Base-by-base conservation (phyloP, 2,888 invertebrate genomes). In the Agrilus biguttatus region DNA sequence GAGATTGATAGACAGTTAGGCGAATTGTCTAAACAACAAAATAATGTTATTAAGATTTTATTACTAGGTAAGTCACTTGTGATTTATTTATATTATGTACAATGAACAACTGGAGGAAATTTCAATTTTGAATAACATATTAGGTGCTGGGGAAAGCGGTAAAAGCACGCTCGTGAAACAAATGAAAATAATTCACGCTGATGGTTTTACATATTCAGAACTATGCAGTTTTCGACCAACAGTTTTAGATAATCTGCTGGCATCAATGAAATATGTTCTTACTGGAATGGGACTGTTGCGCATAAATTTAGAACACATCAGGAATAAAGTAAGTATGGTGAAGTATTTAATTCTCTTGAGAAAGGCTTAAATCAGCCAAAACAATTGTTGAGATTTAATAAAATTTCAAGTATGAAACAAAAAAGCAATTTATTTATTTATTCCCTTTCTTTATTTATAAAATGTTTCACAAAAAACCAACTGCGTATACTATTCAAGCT, bases 121-220 rank as follows among this genome's bases (percentile, higher is more conserved):
- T 37, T 42, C 36, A 39, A 40, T 47, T 46, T 37, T 39, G 12
- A 33, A 36, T 41, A 17, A 36, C 40, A 49, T 55, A n/a, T 37
- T 48, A 74, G 78, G 78, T 43, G 77, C 78, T 46, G 78, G 77
- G 8, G 78, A 79, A 58, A 77, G 77, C 63, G 78, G 78, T 5
- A 79, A 79, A 63, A 77, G 77, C 56, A 79, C 78, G 14, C 58
- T 78, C 47, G 78, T 79, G 5, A 78, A 78, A 56, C 78, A 79
- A 64, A 78, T 79, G 77, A 78, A 78, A 60, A 78, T 79, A 42
- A 78, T 79, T 44, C 78, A 79, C 56, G 75, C 75, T 43, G 75
- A 77, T 61, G 78, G 78, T 12, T 79, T 78, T 56, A 74, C 76
- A 4, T 61, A 63, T 42, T 69, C 74, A 19, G 78, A 79, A 59